These are phyloP conservation scores for Pollenia amentaria DNA, from an alignment of 2,888 invertebrate genomes.

Conservation along the genomic window DNA sequence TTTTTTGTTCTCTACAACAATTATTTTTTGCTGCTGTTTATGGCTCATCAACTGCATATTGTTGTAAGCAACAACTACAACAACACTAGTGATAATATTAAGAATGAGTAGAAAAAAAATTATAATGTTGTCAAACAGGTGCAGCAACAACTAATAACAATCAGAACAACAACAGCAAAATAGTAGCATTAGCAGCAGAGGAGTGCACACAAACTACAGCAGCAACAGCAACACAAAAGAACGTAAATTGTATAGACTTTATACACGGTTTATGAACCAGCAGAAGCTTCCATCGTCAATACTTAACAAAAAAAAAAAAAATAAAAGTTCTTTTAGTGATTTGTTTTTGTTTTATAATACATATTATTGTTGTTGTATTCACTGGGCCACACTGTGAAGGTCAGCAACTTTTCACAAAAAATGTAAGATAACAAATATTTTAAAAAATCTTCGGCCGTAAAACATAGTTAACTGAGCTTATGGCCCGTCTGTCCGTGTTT, in stretches of 20 bases:
- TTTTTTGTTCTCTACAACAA: conserved; percentile 41
- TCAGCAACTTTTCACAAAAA: conserved; percentile 76
- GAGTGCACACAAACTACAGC: conserved; percentile 10
- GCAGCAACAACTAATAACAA: conserved; percentile 72
- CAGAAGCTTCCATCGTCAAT: conserved; percentile 63
- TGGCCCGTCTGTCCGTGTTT: not conserved
- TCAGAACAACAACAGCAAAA: conserved; percentile 64
- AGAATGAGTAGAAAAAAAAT: conserved; percentile 44
- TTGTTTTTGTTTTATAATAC: conserved; percentile 39
- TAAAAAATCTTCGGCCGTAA: conserved; percentile 28
- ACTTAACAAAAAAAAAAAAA: conserved; percentile 36
- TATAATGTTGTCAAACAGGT: conserved; percentile 74
- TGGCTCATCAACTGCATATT: conserved; percentile 61
- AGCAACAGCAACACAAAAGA: conserved; percentile 19
- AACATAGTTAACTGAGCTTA: conserved; percentile 21
- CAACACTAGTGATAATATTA: conserved; percentile 4
- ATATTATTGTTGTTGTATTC: conserved; percentile 65
- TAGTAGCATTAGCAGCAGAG: conserved; percentile 19
- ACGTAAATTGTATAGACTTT: conserved; percentile 47
- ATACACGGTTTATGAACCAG: conserved; percentile 38
- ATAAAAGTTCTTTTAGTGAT: conserved; percentile 48
- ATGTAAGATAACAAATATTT: conserved; percentile 44
- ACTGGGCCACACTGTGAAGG: conserved; percentile 75
- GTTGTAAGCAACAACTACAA: conserved; percentile 43
- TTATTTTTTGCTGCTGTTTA: conserved; percentile 52